Evolutionary conservation across 2,797 vertebrate genomes (phyloP).

Genomic region (Glossophaga mutica): DNA sequence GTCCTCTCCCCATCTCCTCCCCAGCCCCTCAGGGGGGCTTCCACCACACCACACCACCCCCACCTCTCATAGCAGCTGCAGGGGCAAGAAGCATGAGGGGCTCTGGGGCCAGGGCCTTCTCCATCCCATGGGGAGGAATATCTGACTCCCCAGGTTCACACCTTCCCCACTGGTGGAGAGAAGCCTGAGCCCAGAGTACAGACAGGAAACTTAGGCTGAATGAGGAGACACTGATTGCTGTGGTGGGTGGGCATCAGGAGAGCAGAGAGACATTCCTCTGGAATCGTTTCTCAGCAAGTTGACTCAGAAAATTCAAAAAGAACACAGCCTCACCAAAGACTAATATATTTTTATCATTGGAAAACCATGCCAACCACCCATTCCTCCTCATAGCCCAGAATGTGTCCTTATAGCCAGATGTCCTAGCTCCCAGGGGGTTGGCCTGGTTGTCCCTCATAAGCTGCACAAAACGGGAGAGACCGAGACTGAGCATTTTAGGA

Average conservation of each 20-base stretch:
- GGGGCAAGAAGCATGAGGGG: neutral
- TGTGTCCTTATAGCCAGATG: neutral
- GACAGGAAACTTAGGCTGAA: no score
- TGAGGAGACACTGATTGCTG: no score
- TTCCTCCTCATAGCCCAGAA: neutral
- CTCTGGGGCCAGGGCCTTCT: neutral
- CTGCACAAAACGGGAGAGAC: neutral
- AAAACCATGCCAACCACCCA: neutral
- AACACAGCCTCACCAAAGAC: no score
- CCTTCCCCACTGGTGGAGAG: neutral
- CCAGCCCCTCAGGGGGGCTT: neutral
- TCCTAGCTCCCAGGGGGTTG: neutral
- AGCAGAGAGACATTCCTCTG: no score
- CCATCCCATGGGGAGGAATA: neutral
- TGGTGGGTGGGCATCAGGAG: no score
- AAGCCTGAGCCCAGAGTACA: neutral
- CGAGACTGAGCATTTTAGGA: neutral
- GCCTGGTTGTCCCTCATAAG: neutral
- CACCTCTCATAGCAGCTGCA: neutral
- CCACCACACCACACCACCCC: neutral
- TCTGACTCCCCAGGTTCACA: neutral
- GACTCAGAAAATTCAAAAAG: no score
- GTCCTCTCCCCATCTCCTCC: neutral
- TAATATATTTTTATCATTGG: neutral
- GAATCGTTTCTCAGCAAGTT: no score